Percentiles rank a stretch among this genome's conserved stretches.
These are phyloP conservation scores for Harpagifer antarcticus DNA, from an alignment of 2,797 vertebrate genomes.

Conservation along the genomic window DNA sequence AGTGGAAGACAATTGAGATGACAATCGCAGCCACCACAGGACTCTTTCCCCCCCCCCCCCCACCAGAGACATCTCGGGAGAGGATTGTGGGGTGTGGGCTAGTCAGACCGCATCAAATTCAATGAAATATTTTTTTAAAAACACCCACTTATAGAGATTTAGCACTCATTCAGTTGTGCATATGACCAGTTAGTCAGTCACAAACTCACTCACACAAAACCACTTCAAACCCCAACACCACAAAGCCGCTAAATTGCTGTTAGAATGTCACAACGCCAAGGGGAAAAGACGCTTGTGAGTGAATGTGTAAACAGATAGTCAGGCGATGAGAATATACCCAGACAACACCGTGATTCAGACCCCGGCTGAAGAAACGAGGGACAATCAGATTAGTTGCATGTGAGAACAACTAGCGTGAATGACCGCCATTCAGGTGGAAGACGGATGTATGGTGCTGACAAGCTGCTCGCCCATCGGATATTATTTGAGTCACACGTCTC, in stretches of 20 bases:
- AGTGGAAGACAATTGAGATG: slow-evolving; percentile 70
- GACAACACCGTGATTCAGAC: slow-evolving; percentile 52
- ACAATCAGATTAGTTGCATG: slow-evolving; percentile 45
- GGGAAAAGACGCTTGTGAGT: slow-evolving; percentile 34
- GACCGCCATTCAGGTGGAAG: slow-evolving; percentile 56
- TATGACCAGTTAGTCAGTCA: slow-evolving; percentile 27
- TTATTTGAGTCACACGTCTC: slow-evolving; percentile 60
- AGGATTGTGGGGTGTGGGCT: slow-evolving; percentile 25
- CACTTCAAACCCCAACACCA: slow-evolving; percentile 30
- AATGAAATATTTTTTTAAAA: slow-evolving; percentile 30
- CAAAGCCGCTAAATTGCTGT: slow-evolving; percentile 38
- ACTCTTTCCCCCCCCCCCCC: too few species aligned
- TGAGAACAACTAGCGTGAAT: slow-evolving; percentile 47
- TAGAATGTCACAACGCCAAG: slow-evolving; percentile 21
- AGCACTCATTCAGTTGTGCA: slow-evolving; percentile 10
- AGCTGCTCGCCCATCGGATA: slow-evolving; percentile 10
- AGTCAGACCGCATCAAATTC: slow-evolving; percentile 17
- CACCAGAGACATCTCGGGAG: slow-evolving; percentile 45
- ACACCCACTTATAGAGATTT: background rate
- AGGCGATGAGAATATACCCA: slow-evolving; percentile 21
- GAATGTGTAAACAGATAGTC: slow-evolving; percentile 44
- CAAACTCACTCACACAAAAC: slow-evolving; percentile 33
- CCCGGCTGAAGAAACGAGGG: background rate
- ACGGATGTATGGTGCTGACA: slow-evolving; percentile 38
- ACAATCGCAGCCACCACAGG: slow-evolving; percentile 76